Conservation (phyloP, 2,888 invertebrate species). For the Ormia ochracea region DNA sequence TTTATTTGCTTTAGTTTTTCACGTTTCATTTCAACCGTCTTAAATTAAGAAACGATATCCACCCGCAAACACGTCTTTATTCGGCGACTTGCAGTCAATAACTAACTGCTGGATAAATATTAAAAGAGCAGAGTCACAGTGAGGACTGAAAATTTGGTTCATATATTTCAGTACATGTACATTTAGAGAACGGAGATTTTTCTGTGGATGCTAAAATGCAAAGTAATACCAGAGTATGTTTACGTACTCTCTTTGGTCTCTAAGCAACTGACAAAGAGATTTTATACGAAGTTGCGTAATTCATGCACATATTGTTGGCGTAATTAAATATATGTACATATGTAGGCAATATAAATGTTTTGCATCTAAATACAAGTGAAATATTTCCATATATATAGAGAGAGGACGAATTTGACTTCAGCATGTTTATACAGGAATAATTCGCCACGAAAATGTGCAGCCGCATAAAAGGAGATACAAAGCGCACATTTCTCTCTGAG, state of each 20-base stretch:
- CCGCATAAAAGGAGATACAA: no score
- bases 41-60: slow-evolving; percentile 26
- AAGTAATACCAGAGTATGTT: slow-evolving; percentile 1
- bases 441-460: no score
- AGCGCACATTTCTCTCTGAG: no score
- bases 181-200: slow-evolving; percentile 1
- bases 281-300: no score
- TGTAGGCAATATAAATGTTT: no score
- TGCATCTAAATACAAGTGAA: no score
- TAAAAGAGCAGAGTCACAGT: slow-evolving; percentile 58
- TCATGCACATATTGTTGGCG: no score
- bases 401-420: no score
- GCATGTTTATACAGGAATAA: no score
- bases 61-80: slow-evolving; percentile 61
- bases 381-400: no score
- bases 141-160: slow-evolving; percentile 48
- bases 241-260: neutral
- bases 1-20: slow-evolving; percentile 44
- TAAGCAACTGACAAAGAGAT: neutral
- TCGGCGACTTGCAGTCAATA: slow-evolving; percentile 67
- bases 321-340: no score
- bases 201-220: slow-evolving; percentile 29
- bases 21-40: slow-evolving; percentile 58
- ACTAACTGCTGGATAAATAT: slow-evolving; percentile 67
- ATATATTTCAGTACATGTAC: slow-evolving; percentile 13